A percentile compares a stretch with the other conserved stretches of the same genome.
These are phyloP conservation scores for Byasa hedistus DNA, from an alignment of 2,888 invertebrate genomes.

Conservation along the genomic window DNA sequence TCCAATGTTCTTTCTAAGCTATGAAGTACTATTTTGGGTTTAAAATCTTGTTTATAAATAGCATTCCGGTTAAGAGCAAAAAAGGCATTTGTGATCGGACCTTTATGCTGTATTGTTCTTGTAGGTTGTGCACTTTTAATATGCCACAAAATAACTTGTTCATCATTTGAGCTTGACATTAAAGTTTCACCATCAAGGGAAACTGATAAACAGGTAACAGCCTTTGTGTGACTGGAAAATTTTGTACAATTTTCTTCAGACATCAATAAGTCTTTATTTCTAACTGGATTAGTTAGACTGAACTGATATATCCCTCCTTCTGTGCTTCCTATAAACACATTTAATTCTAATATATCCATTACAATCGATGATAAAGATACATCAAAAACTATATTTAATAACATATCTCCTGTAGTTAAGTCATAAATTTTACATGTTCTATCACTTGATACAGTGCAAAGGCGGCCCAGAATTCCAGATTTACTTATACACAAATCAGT, in stretches of 20 bases:
- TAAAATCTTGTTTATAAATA: conserved; percentile 80
- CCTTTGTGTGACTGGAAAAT: conserved; percentile 85
- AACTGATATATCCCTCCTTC: conserved; percentile 86
- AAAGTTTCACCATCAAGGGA: conserved; percentile 86
- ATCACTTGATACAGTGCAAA: conserved; percentile 90
- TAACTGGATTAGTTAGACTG: conserved; percentile 83
- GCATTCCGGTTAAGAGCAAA: conserved; percentile 81
- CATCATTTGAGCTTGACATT: conserved; percentile 88
- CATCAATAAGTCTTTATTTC: conserved; percentile 83
- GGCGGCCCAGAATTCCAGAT: conserved; percentile 83
- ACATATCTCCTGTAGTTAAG: conserved; percentile 82
- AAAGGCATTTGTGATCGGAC: conserved; percentile 85
- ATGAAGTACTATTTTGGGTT: conserved; percentile 78
- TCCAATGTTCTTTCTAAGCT: conserved; percentile 83
- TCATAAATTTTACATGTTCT: conserved; percentile 91
- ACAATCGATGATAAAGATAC: conserved; percentile 84
- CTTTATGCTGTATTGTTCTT: conserved; percentile 85
- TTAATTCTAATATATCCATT: conserved; percentile 85
- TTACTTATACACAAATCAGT: conserved; percentile 88
- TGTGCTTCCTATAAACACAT: conserved; percentile 86
- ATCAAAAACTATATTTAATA: conserved; percentile 88
- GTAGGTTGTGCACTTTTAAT: conserved; percentile 87
- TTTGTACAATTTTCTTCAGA: conserved; percentile 69
- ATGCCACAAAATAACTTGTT: conserved; percentile 89
- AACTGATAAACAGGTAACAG: conserved; percentile 85